phyloP scores from a whole-genome alignment of 1,140 invertebrate species.

The Drosophila funebris region DNA sequence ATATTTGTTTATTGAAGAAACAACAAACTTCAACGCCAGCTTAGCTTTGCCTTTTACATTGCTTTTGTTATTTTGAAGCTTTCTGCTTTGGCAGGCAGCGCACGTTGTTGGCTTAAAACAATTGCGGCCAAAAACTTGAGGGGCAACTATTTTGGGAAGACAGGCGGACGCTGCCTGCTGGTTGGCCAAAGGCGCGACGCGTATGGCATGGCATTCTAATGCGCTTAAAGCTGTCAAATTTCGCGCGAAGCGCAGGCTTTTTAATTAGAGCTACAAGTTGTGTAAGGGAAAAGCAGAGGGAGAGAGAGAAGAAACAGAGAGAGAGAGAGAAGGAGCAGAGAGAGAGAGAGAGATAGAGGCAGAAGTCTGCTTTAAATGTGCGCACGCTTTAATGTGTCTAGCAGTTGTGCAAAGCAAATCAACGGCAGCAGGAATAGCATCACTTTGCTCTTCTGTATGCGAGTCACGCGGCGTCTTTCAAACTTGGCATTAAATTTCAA shows the following conservation, averaged over 20 bases:
- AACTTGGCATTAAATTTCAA: slow-evolving; percentile 79
- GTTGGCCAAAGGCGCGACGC: not conserved
- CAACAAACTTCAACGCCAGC: too few relatives aligned
- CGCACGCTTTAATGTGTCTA: slow-evolving; percentile 37
- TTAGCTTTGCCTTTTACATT: too few relatives aligned
- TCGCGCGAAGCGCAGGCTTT: slow-evolving; percentile 46
- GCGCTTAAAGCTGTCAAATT: slow-evolving; percentile 67
- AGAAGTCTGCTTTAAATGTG: slow-evolving; percentile 24
- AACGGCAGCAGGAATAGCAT: not conserved
- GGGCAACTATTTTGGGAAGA: slow-evolving; percentile 66
- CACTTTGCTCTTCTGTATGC: slow-evolving; percentile 51
- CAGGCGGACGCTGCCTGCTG: slow-evolving; percentile 50
- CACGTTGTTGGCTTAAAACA: slow-evolving; percentile 15
- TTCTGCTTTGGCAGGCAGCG: too few relatives aligned
- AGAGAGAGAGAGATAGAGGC: not conserved
- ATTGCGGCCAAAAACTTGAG: slow-evolving; percentile 2
- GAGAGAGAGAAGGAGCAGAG: not conserved
- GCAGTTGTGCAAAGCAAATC: slow-evolving; percentile 10
- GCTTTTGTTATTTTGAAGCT: too few relatives aligned
- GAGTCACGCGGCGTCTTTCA: slow-evolving; percentile 68
- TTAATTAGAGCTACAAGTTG: slow-evolving; percentile 65
- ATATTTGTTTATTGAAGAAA: too few relatives aligned
- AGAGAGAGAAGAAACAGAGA: not conserved
- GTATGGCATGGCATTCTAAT: slow-evolving; percentile 29
- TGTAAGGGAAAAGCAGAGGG: not conserved